Evolutionary conservation across 2,113 vertebrate species (phyloP), one percentile per base, ranked within the genome.

Genomic region (Cyprinus carpio): DNA sequence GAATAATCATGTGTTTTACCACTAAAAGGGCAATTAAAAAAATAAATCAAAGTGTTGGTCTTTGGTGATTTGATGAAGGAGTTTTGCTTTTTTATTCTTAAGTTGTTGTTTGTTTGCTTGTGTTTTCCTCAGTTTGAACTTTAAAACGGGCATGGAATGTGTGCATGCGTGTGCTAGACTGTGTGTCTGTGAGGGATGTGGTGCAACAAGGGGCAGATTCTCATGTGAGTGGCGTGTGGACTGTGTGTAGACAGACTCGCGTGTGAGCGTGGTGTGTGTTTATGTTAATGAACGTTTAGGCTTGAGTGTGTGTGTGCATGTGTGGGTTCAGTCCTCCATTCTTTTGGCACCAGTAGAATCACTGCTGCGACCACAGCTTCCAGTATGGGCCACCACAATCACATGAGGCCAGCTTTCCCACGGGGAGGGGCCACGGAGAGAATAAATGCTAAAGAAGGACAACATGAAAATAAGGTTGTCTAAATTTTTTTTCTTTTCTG

Each of bases 321-420:
- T 84, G 62, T 77, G 43, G 20, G 27, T 58, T n/a, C 18, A 31
- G 75, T 25, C 85, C 84, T 91, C 87, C 89, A 90, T 92, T 93
- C 89, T 91, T 91, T 90, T 91, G 91, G 92, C 92, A 91, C 91
- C 92, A 90, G 89, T 88, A 90, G 91, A 94, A 89, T 87, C 94
- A 92, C 88, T 88, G 90, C 90, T 90, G 89, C 90, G 89, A 92
- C 94, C 94, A 87, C 93, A 93, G 92, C 94, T 94, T 95, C 93
- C 93, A 94, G 92, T 92, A 93, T 93, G 92, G 90, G 93, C 91
- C 87, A 92, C 93, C 93, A 92, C 93, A 94, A 93, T 92, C 92
- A 92, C 93, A 94, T 90, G 91, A 92, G 87, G 51, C 90, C 87
- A 90, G 89, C 89, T 91, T 95, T 95, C 94, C 92, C 94, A 95